Percentiles rank a stretch among this genome's conserved stretches.
Conservation (phyloP, 2,797 vertebrate species). For the Falco biarmicus region DNA sequence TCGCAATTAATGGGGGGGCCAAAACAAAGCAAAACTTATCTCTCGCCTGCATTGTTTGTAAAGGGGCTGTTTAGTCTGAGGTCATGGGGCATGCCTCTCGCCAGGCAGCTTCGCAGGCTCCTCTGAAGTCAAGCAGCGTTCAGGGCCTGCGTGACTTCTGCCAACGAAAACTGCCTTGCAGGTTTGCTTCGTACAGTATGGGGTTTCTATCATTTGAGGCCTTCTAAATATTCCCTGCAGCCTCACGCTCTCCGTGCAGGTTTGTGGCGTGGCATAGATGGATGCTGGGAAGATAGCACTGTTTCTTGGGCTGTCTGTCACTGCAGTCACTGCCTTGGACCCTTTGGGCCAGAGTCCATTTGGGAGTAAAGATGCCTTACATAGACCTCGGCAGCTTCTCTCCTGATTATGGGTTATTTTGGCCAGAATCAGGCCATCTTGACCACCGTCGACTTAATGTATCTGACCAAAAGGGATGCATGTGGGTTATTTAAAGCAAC, state of each 20-base stretch:
- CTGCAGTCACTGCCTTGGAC: neutral
- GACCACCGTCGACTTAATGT: neutral
- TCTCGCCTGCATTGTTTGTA: neutral
- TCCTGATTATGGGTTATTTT: neutral
- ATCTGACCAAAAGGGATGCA: neutral
- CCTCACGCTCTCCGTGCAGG: rapidly evolving
- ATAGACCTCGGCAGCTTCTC: neutral
- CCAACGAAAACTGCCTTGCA: neutral
- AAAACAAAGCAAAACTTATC: conserved; percentile 61
- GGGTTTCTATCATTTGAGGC: neutral
- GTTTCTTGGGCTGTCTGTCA: neutral
- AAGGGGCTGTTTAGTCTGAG: conserved; percentile 47
- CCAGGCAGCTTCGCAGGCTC: neutral
- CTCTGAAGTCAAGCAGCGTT: neutral
- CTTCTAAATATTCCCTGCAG: neutral
- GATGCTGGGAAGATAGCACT: neutral
- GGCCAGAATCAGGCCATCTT: neutral
- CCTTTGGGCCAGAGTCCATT: neutral
- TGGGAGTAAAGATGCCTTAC: neutral
- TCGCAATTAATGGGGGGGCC: neutral
- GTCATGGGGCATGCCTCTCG: neutral
- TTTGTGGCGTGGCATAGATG: rapidly evolving
- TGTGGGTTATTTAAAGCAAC: neutral
- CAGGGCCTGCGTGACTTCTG: neutral
- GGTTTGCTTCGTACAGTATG: neutral